Conservation (phyloP, 2,113 vertebrate species). For the Odontesthes bonariensis region DNA sequence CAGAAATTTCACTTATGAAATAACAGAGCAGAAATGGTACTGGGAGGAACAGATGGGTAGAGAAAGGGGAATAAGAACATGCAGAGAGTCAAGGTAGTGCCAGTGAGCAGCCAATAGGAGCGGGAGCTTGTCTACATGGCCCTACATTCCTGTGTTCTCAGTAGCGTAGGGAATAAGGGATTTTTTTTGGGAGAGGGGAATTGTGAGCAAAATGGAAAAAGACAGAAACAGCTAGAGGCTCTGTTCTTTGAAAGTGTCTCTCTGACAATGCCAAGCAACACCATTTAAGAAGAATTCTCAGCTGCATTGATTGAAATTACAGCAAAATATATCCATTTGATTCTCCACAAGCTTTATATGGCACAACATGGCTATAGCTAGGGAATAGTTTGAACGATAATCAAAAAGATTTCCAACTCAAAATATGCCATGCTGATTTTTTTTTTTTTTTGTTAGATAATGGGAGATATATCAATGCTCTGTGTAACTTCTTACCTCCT, state of each 20-base stretch:
- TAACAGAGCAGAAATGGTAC: constrained; percentile 15
- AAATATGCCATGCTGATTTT: background rate
- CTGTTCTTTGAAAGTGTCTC: constrained; percentile 64
- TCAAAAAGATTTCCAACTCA: background rate
- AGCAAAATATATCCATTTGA: constrained; percentile 56
- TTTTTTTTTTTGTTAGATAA: constrained; percentile 39
- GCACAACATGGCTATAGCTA: constrained; percentile 42
- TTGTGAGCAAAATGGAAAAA: constrained; percentile 30
- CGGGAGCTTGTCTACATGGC: constrained; percentile 62
- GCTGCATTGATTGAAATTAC: constrained; percentile 60
- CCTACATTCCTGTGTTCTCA: constrained; percentile 61
- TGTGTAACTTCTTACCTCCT: background rate
- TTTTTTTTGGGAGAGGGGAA: constrained; percentile 28
- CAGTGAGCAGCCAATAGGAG: constrained; percentile 54
- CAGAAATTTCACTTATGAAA: constrained; percentile 18
- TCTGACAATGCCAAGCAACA: constrained; percentile 62
- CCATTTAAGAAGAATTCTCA: constrained; percentile 62
- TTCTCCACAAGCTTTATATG: constrained; percentile 22
- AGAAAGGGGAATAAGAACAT: constrained; percentile 38
- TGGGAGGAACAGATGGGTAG: constrained; percentile 30
- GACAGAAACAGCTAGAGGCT: constrained; percentile 41
- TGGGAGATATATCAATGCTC: constrained; percentile 37
- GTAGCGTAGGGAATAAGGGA: constrained; percentile 61
- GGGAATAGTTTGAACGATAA: constrained; percentile 19
- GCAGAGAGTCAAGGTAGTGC: constrained; percentile 65